Evolutionary conservation across 2,113 vertebrate species (phyloP), one percentile per base, ranked within the genome.

Genomic region (Phaethornis superciliosus): DNA sequence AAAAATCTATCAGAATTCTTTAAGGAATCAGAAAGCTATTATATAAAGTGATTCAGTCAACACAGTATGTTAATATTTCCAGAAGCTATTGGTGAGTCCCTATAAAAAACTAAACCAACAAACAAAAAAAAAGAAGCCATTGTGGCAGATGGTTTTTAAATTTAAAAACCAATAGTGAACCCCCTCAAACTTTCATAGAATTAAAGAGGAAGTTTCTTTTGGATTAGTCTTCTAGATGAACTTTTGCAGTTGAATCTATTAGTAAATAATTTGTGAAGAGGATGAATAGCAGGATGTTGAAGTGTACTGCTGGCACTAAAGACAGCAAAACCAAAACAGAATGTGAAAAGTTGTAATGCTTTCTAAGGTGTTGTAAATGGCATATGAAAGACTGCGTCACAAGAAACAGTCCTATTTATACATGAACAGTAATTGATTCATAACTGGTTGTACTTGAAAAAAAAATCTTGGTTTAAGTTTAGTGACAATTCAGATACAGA

Each of bases 281-380:
- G 11, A 30, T 71, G 26, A 84, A 68, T 63, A 71, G 26, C 63
- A 56, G 23, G 24, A 56, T 60, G 40, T 65, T 68, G 32, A 78
- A 14, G 3, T 81, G 32, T 59, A 26, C 33, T 63, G 26, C 33
- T 72, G 20, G 8, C 17, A 70, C 6, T 64, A 65, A 69, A 79
- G 27, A 24, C 17, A 72, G 54, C 23, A 78, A 69, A 82, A 64
- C 19, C 60, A 32, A 76, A 85, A 82, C 35, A 21, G 42, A 7
- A 74, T 2, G 0, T 64, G 78, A 94, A 60, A 52, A 78, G 18
- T 10, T 52, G 27, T 40, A 46, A 2, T 79, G 40, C 44, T 87
- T 91, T 88, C 63, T 85, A 33, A 82, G 42, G 75, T 94, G 71
- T 85, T 82, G 87, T 80, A 89, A 91, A 82, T 89, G 62, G 18